Evolutionary conservation across 1,140 invertebrate genomes (phyloP).

Genomic region (Drosophila biarmipes): DNA sequence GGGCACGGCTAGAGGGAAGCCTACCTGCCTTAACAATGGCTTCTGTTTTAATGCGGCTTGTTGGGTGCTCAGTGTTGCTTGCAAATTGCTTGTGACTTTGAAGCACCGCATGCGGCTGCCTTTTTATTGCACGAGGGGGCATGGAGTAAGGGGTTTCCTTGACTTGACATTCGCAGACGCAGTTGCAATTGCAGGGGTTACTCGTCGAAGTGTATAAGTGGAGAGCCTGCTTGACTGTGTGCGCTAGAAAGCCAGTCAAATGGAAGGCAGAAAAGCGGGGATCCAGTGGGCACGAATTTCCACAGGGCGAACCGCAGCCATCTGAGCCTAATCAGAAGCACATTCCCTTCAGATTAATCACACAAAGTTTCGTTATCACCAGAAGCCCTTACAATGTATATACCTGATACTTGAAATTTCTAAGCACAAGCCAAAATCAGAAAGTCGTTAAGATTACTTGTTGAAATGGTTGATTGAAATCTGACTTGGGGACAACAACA

Average conservation of each 20-base stretch:
- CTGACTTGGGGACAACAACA: constrained; percentile 7
- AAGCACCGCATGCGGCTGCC: constrained; percentile 51
- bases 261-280: constrained; percentile 5
- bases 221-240: neutral
- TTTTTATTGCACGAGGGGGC: constrained; percentile 1
- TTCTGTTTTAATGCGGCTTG: constrained; percentile 69
- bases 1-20: neutral
- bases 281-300: neutral
- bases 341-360: neutral
- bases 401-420: no score
- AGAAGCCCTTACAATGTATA: constrained; percentile 3
- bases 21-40: constrained; percentile 46
- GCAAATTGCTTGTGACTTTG: constrained; percentile 73
- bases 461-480: constrained; percentile 11
- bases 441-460: constrained; percentile 8
- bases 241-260: constrained; percentile 30
- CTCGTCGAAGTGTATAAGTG: constrained; percentile 38
- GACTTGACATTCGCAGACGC: constrained; percentile 57
- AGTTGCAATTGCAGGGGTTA: constrained; percentile 40
- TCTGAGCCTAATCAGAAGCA: neutral
- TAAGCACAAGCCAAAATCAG: neutral
- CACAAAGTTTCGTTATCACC: neutral
- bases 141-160: constrained; percentile 11
- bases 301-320: neutral
- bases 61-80: constrained; percentile 69